A percentile compares a stretch with the other conserved stretches of the same genome.
Conservation (phyloP, 2,113 vertebrate species). For the Apeltes quadracus region DNA sequence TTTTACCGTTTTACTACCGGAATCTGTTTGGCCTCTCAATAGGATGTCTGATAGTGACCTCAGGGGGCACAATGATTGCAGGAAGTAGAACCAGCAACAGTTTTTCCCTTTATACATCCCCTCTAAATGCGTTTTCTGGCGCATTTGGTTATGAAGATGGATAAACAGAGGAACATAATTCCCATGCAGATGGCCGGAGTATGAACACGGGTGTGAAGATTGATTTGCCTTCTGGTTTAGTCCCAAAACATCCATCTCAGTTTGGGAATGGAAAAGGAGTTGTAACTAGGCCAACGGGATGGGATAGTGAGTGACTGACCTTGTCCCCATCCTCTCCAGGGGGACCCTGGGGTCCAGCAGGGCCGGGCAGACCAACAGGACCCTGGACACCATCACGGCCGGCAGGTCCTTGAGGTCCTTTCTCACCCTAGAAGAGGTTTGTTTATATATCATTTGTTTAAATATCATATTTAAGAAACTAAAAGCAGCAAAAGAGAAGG, state of each 20-base stretch:
- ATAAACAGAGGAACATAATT: slow-evolving; percentile 44
- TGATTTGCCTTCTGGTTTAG: slow-evolving; percentile 40
- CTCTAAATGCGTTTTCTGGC: slow-evolving; percentile 42
- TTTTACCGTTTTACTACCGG: slow-evolving; percentile 8
- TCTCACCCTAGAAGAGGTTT: slow-evolving; percentile 88
- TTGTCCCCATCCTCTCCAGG: slow-evolving; percentile 98
- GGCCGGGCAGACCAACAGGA: slow-evolving; percentile 95
- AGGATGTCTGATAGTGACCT: slow-evolving; percentile 21
- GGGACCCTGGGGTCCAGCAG: slow-evolving; percentile 93
- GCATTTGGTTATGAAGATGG: slow-evolving; percentile 57
- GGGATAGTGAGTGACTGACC: slow-evolving; percentile 71
- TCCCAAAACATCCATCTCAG: neutral
- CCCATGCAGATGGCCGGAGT: slow-evolving; percentile 56
- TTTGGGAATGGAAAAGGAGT: slow-evolving; percentile 2
- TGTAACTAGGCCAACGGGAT: slow-evolving; percentile 7
- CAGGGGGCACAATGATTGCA: slow-evolving; percentile 30
- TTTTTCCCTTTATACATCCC: slow-evolving; percentile 44
- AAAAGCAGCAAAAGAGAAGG: neutral
- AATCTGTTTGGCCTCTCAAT: slow-evolving; percentile 32
- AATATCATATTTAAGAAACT: slow-evolving; percentile 24
- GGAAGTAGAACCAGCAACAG: slow-evolving; percentile 45
- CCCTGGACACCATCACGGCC: slow-evolving; percentile 96
- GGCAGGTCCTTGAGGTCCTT: slow-evolving; percentile 94
- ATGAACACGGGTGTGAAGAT: slow-evolving; percentile 39
- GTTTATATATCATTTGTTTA: slow-evolving; percentile 24